Conservation (phyloP, 2,113 vertebrate species). For the Choloepus hoffmanni region DNA sequence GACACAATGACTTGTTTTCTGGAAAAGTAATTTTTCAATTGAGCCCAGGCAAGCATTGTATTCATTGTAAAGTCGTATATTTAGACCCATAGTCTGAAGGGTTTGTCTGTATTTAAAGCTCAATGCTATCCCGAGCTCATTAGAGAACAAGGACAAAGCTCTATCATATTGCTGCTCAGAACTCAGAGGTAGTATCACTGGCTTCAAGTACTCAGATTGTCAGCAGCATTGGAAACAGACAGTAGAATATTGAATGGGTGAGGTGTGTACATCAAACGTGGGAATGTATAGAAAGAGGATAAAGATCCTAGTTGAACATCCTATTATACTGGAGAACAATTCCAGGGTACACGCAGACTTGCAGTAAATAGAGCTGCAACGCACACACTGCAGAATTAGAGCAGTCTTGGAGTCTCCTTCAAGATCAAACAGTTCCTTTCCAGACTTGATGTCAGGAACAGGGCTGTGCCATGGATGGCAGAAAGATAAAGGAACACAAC, state of each 20-base stretch:
- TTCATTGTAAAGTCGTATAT: conserved; percentile 37
- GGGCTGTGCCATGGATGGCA: background rate
- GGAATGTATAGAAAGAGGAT: conserved; percentile 62
- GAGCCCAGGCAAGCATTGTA: conserved; percentile 69
- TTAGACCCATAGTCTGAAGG: conserved; percentile 43
- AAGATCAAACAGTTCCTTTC: conserved; percentile 70
- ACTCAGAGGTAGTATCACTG: conserved; percentile 69
- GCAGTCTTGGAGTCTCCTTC: conserved; percentile 27
- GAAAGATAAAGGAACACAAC: conserved; percentile 22
- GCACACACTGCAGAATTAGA: conserved; percentile 65
- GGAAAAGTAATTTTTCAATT: conserved; percentile 73
- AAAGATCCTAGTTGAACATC: conserved; percentile 40
- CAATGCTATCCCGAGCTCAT: background rate
- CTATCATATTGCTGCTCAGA: conserved; percentile 67
- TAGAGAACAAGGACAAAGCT: conserved; percentile 67
- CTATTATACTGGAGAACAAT: conserved; percentile 64
- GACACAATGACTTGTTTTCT: conserved; percentile 77
- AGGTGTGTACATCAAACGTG: conserved; percentile 67
- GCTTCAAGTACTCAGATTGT: conserved; percentile 68
- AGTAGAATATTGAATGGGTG: conserved; percentile 6
- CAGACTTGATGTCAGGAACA: conserved; percentile 38
- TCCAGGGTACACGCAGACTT: conserved; percentile 41
- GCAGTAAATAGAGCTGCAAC: conserved; percentile 23
- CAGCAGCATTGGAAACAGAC: conserved; percentile 57
- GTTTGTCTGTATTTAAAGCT: conserved; percentile 67